Conservation (phyloP, 30 jellyfish, hydroid and myxozoan species). For the Aurelia sp. region DNA sequence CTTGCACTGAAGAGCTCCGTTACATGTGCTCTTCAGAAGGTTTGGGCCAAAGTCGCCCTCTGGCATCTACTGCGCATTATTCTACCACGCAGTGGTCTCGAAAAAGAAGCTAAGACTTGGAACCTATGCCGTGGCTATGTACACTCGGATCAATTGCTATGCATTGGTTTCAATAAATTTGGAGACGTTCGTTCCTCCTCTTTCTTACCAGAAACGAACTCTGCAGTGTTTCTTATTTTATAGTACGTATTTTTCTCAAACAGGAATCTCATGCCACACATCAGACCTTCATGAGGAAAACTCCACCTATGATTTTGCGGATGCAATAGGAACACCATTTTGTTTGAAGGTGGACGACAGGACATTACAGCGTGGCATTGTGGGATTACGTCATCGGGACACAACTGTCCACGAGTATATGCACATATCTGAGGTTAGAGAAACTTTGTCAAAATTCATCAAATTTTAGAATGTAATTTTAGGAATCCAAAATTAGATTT, state of each 20-base stretch:
- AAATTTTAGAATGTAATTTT: neutral
- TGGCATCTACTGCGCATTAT: too few relatives aligned
- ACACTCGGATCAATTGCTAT: too few relatives aligned
- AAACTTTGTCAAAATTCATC: conserved; percentile 46
- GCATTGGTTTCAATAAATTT: too few relatives aligned
- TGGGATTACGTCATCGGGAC: conserved; percentile 71
- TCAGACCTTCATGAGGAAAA: neutral
- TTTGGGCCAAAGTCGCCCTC: too few relatives aligned
- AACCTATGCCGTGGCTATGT: too few relatives aligned
- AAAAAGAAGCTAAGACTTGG: too few relatives aligned
- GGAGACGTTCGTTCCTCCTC: too few relatives aligned
- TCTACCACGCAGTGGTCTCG: too few relatives aligned
- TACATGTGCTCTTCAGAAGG: too few relatives aligned
- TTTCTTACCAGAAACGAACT: too few relatives aligned
- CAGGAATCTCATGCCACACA: conserved; percentile 66
- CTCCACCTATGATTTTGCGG: conserved; percentile 27
- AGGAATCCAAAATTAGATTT: neutral
- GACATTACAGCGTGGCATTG: conserved; percentile 64
- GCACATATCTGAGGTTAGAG: conserved; percentile 69
- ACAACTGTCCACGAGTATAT: conserved; percentile 63
- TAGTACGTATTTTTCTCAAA: neutral
- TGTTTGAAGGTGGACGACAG: conserved; percentile 45
- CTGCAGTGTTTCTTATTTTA: too few relatives aligned
- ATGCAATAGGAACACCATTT: conserved; percentile 77
- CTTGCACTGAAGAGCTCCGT: too few relatives aligned